phyloP scores from a whole-genome alignment of 2,113 vertebrate genomes.

The Planiliza haematocheilus region DNA sequence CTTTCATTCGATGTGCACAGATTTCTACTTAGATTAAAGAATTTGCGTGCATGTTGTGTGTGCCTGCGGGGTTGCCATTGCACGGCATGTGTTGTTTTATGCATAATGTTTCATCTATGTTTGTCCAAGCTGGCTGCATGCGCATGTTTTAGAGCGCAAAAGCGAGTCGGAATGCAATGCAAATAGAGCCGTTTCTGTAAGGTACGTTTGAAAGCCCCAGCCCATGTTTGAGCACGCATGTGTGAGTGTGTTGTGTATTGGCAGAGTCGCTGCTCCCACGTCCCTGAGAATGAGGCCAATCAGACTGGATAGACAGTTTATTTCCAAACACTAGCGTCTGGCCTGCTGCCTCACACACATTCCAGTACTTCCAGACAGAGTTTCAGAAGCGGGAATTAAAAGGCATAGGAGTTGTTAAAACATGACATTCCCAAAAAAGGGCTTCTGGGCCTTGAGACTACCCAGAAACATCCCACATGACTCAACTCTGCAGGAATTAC shows the following conservation, averaged over 20 bases:
- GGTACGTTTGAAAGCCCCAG: constrained; percentile 32
- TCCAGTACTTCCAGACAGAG: constrained; percentile 92
- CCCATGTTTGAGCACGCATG: constrained; percentile 36
- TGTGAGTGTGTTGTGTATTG: constrained; percentile 41
- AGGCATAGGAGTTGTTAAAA: constrained; percentile 92
- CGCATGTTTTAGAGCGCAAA: neutral
- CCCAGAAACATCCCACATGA: constrained; percentile 95
- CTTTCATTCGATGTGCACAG: neutral
- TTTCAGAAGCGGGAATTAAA: constrained; percentile 84
- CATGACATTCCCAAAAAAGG: constrained; percentile 99
- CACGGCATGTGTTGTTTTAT: neutral
- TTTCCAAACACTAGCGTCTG: constrained; percentile 86
- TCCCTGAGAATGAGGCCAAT: constrained; percentile 81
- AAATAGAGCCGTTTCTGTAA: constrained; percentile 12
- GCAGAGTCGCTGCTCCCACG: constrained; percentile 69
- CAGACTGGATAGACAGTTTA: constrained; percentile 72
- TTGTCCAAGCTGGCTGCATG: constrained; percentile 31
- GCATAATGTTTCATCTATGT: constrained; percentile 18
- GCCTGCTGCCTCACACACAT: constrained; percentile 88
- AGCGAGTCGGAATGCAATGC: neutral
- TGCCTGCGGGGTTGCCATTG: neutral
- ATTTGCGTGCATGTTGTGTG: constrained; percentile 11
- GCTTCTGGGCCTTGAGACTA: constrained; percentile 90
- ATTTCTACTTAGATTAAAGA: constrained; percentile 6
- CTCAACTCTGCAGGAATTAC: constrained; percentile 97